phyloP scores from a whole-genome alignment of 2,888 invertebrate species.

The Drosophila rellima region DNA sequence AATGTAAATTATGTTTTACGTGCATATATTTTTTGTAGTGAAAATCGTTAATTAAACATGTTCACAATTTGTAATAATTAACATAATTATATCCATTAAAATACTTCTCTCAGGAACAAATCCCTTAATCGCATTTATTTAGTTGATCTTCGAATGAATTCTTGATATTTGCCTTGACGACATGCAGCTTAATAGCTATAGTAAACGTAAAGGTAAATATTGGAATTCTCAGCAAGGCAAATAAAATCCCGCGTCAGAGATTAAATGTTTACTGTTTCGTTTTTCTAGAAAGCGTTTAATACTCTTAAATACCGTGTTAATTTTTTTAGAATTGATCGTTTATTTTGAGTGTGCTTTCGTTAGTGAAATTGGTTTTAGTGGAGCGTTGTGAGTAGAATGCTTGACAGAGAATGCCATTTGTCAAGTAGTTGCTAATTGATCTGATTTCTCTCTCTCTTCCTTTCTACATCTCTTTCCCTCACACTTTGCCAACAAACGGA shows the following conservation, averaged over 20 bases:
- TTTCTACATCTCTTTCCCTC: not conserved
- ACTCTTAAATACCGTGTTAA: conserved; percentile 24
- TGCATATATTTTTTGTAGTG: too few species aligned
- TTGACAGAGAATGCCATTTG: conserved; percentile 33
- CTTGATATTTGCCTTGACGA: too few species aligned
- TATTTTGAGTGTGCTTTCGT: conserved; percentile 17
- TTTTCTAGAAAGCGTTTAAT: conserved; percentile 15
- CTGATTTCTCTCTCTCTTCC: conserved; percentile 22
- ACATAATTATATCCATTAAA: too few species aligned
- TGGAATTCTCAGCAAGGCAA: not conserved
- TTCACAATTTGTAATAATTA: too few species aligned
- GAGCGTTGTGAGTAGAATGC: conserved; percentile 26
- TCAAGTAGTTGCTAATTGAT: conserved; percentile 65
- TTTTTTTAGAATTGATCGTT: conserved; percentile 16
- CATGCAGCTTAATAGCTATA: too few species aligned
- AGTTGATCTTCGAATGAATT: too few species aligned
- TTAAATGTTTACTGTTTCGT: conserved; percentile 12
- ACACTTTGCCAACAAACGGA: conserved; percentile 25
- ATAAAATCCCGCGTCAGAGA: conserved; percentile 8
- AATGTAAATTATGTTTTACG: too few species aligned
- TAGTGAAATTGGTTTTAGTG: conserved; percentile 59
- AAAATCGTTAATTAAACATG: too few species aligned
- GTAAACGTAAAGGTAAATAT: not conserved
- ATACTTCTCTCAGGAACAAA: too few species aligned
- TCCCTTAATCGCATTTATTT: too few species aligned